Conservation (phyloP, 2,888 invertebrate species). For the Eustalomyia histrio region DNA sequence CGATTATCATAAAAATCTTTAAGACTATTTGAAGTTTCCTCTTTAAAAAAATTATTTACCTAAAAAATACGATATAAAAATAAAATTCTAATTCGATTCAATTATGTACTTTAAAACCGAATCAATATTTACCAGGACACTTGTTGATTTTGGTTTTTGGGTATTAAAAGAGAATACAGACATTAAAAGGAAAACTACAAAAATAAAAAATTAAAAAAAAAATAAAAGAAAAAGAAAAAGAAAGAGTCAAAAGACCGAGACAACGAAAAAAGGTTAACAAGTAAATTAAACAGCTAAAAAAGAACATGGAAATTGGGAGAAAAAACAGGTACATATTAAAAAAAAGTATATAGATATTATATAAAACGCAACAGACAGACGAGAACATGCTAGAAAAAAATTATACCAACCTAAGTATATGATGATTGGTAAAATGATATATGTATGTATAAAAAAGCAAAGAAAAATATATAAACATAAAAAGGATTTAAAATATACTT, state of each 20-base stretch:
- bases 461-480: neutral
- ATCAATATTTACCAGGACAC: slow-evolving; percentile 36
- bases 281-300: slow-evolving; percentile 7
- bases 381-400: slow-evolving; percentile 2
- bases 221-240: neutral
- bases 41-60: no score
- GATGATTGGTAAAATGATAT: neutral
- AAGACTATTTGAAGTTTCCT: no score
- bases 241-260: neutral
- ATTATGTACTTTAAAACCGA: neutral
- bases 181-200: slow-evolving; percentile 8
- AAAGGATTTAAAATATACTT: neutral
- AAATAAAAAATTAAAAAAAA: neutral
- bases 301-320: neutral
- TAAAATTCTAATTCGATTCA: no score
- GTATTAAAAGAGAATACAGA: neutral
- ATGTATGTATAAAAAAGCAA: no score
- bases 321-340: neutral
- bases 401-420: neutral
- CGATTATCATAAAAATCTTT: no score
- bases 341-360: neutral
- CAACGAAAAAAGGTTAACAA: neutral
- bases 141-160: slow-evolving; percentile 16
- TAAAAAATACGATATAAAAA: no score
- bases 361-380: neutral